Conservation (phyloP, 2,797 vertebrate species). For the Pipistrellus pygmaeus region DNA sequence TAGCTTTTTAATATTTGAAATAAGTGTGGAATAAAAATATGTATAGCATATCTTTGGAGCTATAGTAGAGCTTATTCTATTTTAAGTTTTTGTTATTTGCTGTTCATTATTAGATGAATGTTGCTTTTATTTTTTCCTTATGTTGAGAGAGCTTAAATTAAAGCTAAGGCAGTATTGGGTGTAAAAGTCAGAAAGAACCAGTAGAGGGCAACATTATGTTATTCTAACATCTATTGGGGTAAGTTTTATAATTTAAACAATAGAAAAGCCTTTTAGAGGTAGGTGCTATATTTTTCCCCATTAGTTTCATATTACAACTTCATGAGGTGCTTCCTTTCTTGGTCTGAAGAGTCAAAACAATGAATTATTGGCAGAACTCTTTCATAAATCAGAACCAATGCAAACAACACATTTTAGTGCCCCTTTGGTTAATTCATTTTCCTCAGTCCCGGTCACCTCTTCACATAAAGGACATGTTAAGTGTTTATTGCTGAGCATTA, state of each 20-base stretch:
- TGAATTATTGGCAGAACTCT: background rate
- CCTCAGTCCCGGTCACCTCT: slow-evolving; percentile 61
- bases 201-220: slow-evolving; percentile 84
- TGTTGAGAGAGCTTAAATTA: slow-evolving; percentile 37
- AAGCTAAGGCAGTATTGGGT: background rate
- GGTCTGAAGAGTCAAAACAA: slow-evolving; percentile 54
- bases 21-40: background rate
- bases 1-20: background rate
- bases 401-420: background rate
- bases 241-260: slow-evolving; percentile 70
- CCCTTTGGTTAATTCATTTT: slow-evolving; percentile 30
- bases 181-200: slow-evolving; percentile 73
- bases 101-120: background rate
- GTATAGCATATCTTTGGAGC: background rate
- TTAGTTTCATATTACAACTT: slow-evolving; percentile 66
- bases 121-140: background rate
- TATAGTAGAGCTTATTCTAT: background rate
- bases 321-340: slow-evolving; percentile 28
- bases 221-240: background rate
- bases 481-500: slow-evolving; percentile 85
- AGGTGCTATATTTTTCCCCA: background rate
- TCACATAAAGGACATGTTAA: slow-evolving; percentile 77
- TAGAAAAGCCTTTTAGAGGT: slow-evolving; percentile 59
- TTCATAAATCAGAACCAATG: slow-evolving; percentile 29
- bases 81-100: background rate